Percentiles rank a stretch among this genome's conserved stretches.
Evolutionary conservation across 2,888 invertebrate species (phyloP).

Genomic region (Kryphioiulus occultus): DNA sequence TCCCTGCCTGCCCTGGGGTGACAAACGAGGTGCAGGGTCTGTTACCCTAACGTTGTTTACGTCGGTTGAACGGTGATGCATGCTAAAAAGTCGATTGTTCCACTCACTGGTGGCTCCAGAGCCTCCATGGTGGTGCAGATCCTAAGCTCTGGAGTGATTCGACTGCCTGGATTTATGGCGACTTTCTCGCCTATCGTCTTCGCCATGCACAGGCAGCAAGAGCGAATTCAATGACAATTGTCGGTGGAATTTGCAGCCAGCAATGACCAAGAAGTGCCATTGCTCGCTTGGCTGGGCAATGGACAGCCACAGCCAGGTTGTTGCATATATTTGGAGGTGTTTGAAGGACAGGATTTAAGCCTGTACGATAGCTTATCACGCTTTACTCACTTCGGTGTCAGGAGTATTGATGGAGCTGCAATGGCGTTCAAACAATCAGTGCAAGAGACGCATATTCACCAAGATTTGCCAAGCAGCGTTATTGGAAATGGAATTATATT

Average conservation of each 20-base stretch:
- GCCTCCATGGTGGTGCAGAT: not conserved
- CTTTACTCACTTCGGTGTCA: not conserved
- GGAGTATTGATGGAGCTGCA: not conserved
- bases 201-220: not conserved
- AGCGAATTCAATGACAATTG: not conserved
- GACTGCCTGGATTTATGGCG: not conserved
- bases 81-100: not conserved
- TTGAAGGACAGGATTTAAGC: not conserved
- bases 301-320: not conserved
- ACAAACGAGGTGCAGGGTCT: constrained; percentile 25
- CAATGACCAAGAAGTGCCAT: not conserved
- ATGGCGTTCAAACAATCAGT: not conserved
- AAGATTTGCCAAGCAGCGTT: not conserved
- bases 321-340: not conserved
- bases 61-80: not conserved
- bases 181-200: not conserved
- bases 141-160: not conserved
- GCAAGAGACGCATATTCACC: not conserved
- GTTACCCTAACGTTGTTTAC: constrained; percentile 31
- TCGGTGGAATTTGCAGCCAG: not conserved
- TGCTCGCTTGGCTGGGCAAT: not conserved
- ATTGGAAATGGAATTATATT: constrained; percentile 35
- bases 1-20: not conserved
- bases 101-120: not conserved
- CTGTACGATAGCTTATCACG: not conserved